phyloP scores from a whole-genome alignment of 2,888 invertebrate species.

The Ophraella communa region DNA sequence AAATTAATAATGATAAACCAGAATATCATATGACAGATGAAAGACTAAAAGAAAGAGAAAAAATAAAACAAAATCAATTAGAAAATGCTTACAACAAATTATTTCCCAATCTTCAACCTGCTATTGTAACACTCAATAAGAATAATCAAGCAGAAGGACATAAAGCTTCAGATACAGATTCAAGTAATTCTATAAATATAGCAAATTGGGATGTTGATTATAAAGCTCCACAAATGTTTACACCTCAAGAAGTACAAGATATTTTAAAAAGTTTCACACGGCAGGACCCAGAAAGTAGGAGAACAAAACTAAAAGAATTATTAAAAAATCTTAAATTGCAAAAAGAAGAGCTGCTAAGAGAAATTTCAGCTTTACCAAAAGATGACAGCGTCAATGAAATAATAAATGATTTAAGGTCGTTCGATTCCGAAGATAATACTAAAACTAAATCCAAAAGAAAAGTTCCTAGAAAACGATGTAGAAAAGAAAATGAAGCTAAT shows the following conservation, averaged over 20 bases:
- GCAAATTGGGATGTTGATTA: conserved; percentile 44
- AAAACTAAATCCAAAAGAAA: conserved; percentile 24
- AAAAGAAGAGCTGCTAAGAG: conserved; percentile 54
- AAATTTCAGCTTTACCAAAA: conserved; percentile 51
- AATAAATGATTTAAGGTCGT: conserved; percentile 42
- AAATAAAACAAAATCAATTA: conserved; percentile 61
- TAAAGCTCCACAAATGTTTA: conserved; percentile 41
- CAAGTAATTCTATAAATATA: conserved; percentile 25
- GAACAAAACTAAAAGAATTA: conserved; percentile 51
- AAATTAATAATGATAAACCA: conserved; percentile 52
- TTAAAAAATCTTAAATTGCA: conserved; percentile 55
- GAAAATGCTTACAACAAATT: conserved; percentile 62
- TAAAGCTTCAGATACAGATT: conserved; percentile 15
- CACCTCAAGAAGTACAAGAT: conserved; percentile 46
- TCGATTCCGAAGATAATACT: conserved; percentile 32
- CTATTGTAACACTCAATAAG: conserved; percentile 51
- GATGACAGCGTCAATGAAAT: conserved; percentile 47
- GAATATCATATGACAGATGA: conserved; percentile 59
- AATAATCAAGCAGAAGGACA: conserved; percentile 41
- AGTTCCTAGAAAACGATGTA: conserved; percentile 23
- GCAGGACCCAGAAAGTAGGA: conserved; percentile 41
- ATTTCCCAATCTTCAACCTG: conserved; percentile 48
- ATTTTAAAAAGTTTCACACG: conserved; percentile 43
- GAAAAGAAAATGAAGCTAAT: conserved; percentile 29
- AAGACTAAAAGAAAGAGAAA: conserved; percentile 58